These are phyloP conservation scores for Netelia virgata DNA, from an alignment of 2,888 invertebrate genomes.

Conservation along the genomic window DNA sequence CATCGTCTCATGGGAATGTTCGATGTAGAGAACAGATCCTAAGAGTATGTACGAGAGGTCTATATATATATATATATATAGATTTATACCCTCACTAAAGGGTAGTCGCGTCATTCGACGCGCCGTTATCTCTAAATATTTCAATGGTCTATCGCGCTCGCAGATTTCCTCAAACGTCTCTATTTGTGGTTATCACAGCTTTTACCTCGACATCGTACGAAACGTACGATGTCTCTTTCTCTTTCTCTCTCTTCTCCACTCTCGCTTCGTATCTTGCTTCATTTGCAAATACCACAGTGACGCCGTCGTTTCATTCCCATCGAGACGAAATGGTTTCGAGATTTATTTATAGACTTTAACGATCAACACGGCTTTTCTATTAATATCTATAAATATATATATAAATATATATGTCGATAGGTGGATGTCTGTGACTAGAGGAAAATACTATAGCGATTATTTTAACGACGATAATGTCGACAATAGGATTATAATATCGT, in stretches of 20 bases:
- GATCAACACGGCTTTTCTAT: too few relatives aligned
- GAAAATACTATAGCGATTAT: too few relatives aligned
- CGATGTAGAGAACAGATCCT: background rate
- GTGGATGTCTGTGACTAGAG: too few relatives aligned
- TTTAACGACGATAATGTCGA: too few relatives aligned
- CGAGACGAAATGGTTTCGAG: background rate
- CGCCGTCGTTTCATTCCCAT: background rate
- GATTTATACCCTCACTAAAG: background rate
- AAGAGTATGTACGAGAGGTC: background rate
- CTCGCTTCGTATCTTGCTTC: too few relatives aligned
- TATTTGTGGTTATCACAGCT: slow-evolving; percentile 48
- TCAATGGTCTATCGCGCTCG: slow-evolving; percentile 45
- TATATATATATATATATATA: background rate
- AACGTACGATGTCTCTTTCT: slow-evolving; percentile 17
- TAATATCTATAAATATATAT: too few relatives aligned
- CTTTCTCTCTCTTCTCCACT: background rate
- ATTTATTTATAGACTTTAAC: too few relatives aligned
- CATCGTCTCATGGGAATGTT: background rate
- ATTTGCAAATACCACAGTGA: background rate
- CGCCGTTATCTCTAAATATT: slow-evolving; percentile 61
- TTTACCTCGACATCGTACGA: background rate
- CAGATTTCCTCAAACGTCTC: slow-evolving; percentile 41
- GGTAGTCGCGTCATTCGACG: slow-evolving; percentile 41
- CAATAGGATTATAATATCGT: too few relatives aligned
- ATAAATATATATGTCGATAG: too few relatives aligned